A percentile compares a stretch with the other conserved stretches of the same genome.
Conservation (phyloP, 2,797 vertebrate genomes). For the Clarias pachynema region DNA sequence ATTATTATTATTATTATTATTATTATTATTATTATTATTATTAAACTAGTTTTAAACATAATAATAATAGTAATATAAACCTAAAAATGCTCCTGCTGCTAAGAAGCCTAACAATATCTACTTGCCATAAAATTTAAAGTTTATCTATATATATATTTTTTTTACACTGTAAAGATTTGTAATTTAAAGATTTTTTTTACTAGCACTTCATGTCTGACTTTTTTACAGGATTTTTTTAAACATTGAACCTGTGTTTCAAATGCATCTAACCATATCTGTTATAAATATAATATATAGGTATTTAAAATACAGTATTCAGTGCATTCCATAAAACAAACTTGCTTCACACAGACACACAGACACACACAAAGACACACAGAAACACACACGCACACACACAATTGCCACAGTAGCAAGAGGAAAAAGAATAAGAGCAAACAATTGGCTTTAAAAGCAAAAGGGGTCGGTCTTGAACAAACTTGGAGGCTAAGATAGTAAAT, state of each 20-base stretch:
- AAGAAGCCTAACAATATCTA: background rate
- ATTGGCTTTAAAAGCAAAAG: background rate
- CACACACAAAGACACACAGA: background rate
- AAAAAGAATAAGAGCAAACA: background rate
- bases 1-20: too few species aligned
- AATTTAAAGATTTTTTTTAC: background rate
- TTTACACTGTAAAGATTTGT: background rate
- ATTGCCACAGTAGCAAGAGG: background rate
- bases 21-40: too few species aligned
- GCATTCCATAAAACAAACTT: background rate
- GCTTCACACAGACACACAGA: background rate
- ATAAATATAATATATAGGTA: background rate
- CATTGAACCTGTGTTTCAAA: background rate
- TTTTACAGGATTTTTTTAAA: background rate
- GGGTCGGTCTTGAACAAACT: background rate
- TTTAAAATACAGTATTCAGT: constrained; percentile 1
- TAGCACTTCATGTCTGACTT: background rate
- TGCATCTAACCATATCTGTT: background rate
- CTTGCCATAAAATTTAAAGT: background rate
- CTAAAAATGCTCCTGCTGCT: too few species aligned
- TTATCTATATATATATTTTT: background rate
- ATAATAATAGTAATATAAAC: too few species aligned
- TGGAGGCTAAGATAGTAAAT: background rate
- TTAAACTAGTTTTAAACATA: too few species aligned
- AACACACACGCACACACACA: background rate